Base-by-base conservation (phyloP, 2,113 vertebrate genomes). In the Oreotrochilus melanogaster region DNA sequence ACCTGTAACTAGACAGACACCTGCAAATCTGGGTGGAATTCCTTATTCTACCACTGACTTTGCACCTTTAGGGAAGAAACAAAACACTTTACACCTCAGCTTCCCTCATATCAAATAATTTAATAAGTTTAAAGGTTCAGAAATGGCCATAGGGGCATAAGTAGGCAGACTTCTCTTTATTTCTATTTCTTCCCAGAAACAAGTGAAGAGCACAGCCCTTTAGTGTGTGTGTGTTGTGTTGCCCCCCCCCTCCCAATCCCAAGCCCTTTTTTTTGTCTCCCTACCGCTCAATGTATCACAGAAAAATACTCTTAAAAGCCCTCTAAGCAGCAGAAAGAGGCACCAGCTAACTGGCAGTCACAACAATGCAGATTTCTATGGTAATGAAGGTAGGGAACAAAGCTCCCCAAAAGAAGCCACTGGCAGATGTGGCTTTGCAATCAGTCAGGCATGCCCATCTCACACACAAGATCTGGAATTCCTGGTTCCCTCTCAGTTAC, bases 401-500 rank as follows among this genome's bases (percentile, higher is more conserved):
- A 82, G 62, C 11, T 30, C 60, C 86, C 2, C 18, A 65, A 60
- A 21, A 84, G 54, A 56, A 89, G 37, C 37, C 37, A 37, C 37
- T 9, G 58, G 53, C 51, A 64, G 30, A 65, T 18, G 10, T 58
- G 5, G 9, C 54, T 79, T 78, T 94, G 51, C 53, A 73, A 8
- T n/a, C n/a, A n/a, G n/a, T 58, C 61, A 54, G 54, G 35, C 21
- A 50, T 12, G 21, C n/a, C 35, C 30, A 9, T 66, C 71, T 13
- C 51, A 4, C 15, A 57, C 12, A 22, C 0, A 4, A 43, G 27
- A 69, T n/a, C 39, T n/a, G 22, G 35, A 90, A 76, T 58, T 4
- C 58, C 11, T 21, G 25, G 17, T 54, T 76, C 28, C 9, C 18
- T 53, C 37, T 47, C 58, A 65, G 53, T 31, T 73, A 98, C 98